Evolutionary conservation across 1,140 invertebrate genomes (phyloP).

Genomic region (Coelopa frigida): DNA sequence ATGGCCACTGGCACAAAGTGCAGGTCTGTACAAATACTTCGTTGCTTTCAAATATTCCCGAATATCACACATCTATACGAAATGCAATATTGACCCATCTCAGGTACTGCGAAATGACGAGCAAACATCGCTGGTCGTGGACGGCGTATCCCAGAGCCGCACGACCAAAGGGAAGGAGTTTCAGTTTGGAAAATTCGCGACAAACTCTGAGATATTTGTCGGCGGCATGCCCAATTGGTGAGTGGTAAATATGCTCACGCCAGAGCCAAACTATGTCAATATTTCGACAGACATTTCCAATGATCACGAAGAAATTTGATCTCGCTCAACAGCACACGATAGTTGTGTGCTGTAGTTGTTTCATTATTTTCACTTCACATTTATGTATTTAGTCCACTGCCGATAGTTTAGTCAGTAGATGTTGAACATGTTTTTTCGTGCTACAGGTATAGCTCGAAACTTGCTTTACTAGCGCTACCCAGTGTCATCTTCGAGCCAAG

Average conservation of each 20-base stretch:
- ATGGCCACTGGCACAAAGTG: slow-evolving; percentile 87
- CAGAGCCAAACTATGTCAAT: slow-evolving; percentile 1
- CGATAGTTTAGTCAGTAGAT: too few relatives aligned
- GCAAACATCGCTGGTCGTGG: slow-evolving; percentile 73
- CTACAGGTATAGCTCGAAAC: slow-evolving; percentile 67
- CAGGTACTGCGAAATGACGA: slow-evolving; percentile 64
- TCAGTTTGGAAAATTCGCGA: slow-evolving; percentile 72
- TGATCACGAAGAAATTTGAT: slow-evolving; percentile 4
- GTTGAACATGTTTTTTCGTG: slow-evolving; percentile 10
- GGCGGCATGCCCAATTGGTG: slow-evolving; percentile 81
- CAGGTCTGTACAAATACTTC: slow-evolving; percentile 47
- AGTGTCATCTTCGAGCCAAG: slow-evolving; percentile 87
- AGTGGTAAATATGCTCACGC: slow-evolving; percentile 33
- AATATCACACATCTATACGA: not conserved
- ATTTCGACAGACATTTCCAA: slow-evolving; percentile 4
- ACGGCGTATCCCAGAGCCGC: slow-evolving; percentile 65
- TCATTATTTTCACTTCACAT: too few relatives aligned
- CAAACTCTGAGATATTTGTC: slow-evolving; percentile 85
- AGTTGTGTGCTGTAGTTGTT: too few relatives aligned
- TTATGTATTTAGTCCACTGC: too few relatives aligned
- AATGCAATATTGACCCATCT: not conserved
- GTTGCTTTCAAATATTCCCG: not conserved
- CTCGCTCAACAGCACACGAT: too few relatives aligned
- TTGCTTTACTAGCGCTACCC: slow-evolving; percentile 72
- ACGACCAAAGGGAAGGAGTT: slow-evolving; percentile 77